Conservation (phyloP, 2,113 vertebrate genomes). For the Psammodynastes pulverulentus region DNA sequence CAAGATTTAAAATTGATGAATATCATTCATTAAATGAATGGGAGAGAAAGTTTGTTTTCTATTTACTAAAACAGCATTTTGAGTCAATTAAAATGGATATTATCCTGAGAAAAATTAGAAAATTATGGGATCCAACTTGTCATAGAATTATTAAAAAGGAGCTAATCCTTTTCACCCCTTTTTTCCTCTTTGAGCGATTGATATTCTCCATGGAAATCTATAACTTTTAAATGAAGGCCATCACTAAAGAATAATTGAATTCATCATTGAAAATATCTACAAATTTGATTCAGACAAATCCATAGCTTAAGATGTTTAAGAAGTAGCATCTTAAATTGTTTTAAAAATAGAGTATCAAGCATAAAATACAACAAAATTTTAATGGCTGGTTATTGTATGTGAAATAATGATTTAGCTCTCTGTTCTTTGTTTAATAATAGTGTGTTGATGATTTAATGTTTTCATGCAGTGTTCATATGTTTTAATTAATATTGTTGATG, state of each 20-base stretch:
- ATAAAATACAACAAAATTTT: neutral
- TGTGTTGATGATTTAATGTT: constrained; percentile 18
- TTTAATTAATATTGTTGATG: constrained; percentile 35
- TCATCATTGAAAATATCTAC: neutral
- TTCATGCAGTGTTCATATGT: constrained; percentile 37
- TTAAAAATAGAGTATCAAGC: neutral
- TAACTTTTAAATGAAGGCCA: neutral
- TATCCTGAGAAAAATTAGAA: neutral
- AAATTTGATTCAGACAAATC: neutral
- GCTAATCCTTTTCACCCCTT: constrained; percentile 8
- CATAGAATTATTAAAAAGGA: constrained; percentile 27
- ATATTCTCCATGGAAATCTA: neutral
- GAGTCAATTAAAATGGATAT: neutral
- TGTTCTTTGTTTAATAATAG: constrained; percentile 32
- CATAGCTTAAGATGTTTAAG: constrained; percentile 11
- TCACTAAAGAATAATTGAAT: neutral
- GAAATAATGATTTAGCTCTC: neutral
- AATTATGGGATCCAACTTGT: constrained; percentile 4
- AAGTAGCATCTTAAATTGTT: accelerated
- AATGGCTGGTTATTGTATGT: neutral
- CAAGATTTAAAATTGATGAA: neutral
- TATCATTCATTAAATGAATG: neutral
- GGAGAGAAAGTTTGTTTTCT: neutral
- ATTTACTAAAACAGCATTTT: neutral
- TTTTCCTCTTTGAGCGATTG: neutral